phyloP scores from a whole-genome alignment of 2,113 vertebrate species.

The Cavia aperea region DNA sequence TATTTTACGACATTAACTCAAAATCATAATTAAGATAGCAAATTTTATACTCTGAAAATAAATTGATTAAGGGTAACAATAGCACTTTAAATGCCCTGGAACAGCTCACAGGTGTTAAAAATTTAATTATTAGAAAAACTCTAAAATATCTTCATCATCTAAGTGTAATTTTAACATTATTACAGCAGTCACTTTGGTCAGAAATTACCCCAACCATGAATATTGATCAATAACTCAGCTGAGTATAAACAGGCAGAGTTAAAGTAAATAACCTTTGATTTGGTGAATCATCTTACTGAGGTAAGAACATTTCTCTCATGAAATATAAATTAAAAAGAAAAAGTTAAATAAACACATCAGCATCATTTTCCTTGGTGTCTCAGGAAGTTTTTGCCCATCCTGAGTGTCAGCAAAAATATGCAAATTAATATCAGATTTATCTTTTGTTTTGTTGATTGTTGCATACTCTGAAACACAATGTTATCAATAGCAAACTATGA shows the following conservation, averaged over 20 bases:
- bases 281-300: neutral
- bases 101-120: neutral
- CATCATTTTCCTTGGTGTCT: neutral
- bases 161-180: neutral
- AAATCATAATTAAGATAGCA: neutral
- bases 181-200: neutral
- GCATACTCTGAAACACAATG: conserved; percentile 54
- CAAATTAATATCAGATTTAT: conserved; percentile 50
- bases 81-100: neutral
- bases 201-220: neutral
- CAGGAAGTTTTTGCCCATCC: neutral
- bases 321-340: neutral
- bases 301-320: neutral
- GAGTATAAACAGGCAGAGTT: neutral
- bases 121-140: neutral
- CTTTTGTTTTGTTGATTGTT: conserved; percentile 46
- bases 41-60: neutral
- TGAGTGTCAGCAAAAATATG: conserved; percentile 36
- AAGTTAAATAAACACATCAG: neutral
- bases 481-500: conserved; percentile 56
- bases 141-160: neutral
- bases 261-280: neutral
- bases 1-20: neutral
- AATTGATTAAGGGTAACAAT: neutral
- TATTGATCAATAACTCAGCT: neutral